Evolutionary conservation across 2,797 vertebrate genomes (phyloP), one percentile per base, ranked within the genome.

Genomic region (Trichosurus vulpecula): DNA sequence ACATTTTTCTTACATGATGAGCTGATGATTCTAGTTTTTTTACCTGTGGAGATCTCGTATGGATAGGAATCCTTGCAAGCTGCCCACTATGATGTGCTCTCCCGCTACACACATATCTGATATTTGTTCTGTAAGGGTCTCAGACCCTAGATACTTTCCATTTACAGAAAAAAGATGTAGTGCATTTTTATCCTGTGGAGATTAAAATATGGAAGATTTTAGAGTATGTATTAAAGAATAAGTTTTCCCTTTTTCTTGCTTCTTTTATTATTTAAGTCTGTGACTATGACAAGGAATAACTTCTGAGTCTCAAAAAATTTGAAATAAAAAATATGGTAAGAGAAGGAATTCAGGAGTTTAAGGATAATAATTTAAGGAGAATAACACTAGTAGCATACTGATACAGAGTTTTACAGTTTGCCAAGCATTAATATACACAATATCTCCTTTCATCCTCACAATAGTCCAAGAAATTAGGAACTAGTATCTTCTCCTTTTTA

Each of bases 151-250:
- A 66, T 99, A 98, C 87, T 99, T 99, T 95, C 99, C 99, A 96
- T 99, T 99, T 52, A 99, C 98, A 94, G 99, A 99, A 98, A 99
- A 99, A 92, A 99, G 98, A 98, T 99, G 99, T 54, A 99, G 98
- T 0, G 99, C 98, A 93, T 99, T 99, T 98, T 99, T 99, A 99
- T 99, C 99, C 99, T 99, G 98, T 55, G 94, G 27, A 97, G 47
- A 98, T 93, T 1, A 96, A 41, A 96, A 97, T 95, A 90, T 35
- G 61, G 66, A 97, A 91, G n/a, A 54, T 16, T 81, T 97, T 92
- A 92, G 66, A 29, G 74, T 81, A 35, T 66, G 11, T 95, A 97
- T 54, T 95, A 74, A 93, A 96, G 96, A 94, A 41, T 93, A 35
- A 96, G 35, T 92, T 96, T 96, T 96, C 4, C 12, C 35, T 90